phyloP scores from a whole-genome alignment of 1,140 invertebrate species.

The Nasonia giraulti region DNA sequence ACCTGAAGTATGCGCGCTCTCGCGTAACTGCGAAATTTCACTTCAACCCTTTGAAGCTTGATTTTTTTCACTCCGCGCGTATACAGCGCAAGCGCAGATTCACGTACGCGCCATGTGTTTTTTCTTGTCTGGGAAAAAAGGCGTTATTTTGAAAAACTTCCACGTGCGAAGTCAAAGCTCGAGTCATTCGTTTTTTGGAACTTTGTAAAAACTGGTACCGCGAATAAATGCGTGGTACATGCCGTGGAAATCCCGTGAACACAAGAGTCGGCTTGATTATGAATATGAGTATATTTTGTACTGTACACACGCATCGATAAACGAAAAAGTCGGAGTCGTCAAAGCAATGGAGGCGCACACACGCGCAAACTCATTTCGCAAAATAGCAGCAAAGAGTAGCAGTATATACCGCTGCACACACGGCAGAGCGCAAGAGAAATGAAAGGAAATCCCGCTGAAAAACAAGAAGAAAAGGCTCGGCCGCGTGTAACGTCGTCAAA shows the following conservation, averaged over 20 bases:
- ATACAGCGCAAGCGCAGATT: no score
- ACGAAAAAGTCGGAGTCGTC: background rate
- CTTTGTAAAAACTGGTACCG: no score
- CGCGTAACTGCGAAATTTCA: slow-evolving; percentile 28
- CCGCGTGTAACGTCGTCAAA: background rate
- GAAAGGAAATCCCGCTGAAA: slow-evolving; percentile 1
- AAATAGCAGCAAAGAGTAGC: background rate
- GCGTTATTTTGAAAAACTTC: no score
- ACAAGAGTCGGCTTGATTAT: background rate
- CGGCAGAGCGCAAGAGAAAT: background rate
- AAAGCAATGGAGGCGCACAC: background rate
- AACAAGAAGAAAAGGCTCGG: background rate
- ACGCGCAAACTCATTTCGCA: background rate
- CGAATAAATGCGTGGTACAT: no score
- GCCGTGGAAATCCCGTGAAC: no score
- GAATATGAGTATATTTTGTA: background rate
- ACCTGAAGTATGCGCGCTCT: slow-evolving; percentile 16
- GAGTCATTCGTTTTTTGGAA: no score
- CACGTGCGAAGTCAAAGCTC: no score
- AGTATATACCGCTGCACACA: no score
- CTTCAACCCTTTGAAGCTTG: slow-evolving; percentile 4
- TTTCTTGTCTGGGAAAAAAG: no score
- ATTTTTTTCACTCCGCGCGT: background rate
- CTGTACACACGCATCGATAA: background rate
- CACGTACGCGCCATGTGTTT: no score